Conservation (phyloP, 2,888 invertebrate genomes). For the Selenia dentaria region DNA sequence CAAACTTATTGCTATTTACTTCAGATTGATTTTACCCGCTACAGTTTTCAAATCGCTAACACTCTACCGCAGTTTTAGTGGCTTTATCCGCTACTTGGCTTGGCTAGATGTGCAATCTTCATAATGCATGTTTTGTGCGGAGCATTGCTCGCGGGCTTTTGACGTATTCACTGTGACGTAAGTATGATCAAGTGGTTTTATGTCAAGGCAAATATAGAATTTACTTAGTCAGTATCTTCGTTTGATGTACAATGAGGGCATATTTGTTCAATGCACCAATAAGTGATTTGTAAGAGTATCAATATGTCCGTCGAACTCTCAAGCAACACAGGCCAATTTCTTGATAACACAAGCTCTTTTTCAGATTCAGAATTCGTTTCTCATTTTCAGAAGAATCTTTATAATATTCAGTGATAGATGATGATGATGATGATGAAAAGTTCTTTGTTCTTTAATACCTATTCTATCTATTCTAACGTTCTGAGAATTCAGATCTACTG, state of each 20-base stretch:
- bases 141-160: constrained; percentile 49
- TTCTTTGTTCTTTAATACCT: too few relatives aligned
- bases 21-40: too few relatives aligned
- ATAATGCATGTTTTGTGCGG: constrained; percentile 80
- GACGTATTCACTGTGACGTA: constrained; percentile 41
- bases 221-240: constrained; percentile 31
- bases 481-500: too few relatives aligned
- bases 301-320: not conserved
- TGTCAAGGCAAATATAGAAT: constrained; percentile 28
- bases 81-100: constrained; percentile 66
- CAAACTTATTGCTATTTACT: too few relatives aligned
- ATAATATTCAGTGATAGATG: too few relatives aligned
- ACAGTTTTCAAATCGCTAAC: constrained; percentile 10
- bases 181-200: constrained; percentile 35
- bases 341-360: too few relatives aligned
- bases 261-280: constrained; percentile 9
- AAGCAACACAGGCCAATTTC: too few relatives aligned
- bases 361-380: too few relatives aligned
- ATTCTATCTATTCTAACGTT: too few relatives aligned
- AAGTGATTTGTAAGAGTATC: constrained; percentile 1
- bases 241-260: constrained; percentile 24
- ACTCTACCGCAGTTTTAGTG: constrained; percentile 20
- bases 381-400: too few relatives aligned
- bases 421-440: too few relatives aligned
- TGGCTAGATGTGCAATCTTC: constrained; percentile 82